phyloP scores from a whole-genome alignment of 2,797 vertebrate species.

The Pteronotus mesoamericanus region DNA sequence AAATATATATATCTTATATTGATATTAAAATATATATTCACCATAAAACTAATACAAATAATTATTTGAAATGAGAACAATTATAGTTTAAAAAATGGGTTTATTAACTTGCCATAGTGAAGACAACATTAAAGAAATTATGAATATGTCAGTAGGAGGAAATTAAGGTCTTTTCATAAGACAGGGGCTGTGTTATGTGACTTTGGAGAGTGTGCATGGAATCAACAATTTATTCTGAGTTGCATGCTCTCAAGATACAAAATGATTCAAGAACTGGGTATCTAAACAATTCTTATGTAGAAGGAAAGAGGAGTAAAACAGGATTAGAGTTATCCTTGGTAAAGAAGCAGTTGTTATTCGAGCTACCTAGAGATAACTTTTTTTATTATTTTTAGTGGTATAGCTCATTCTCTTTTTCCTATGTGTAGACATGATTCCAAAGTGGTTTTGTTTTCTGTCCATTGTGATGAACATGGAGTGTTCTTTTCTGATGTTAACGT shows the following conservation, averaged over 20 bases:
- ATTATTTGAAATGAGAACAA: background rate
- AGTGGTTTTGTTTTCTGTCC: no score
- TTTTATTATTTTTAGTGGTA: background rate
- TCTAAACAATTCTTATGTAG: background rate
- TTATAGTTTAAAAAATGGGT: background rate
- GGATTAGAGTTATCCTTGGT: background rate
- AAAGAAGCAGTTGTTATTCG: background rate
- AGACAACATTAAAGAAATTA: background rate
- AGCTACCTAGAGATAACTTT: background rate
- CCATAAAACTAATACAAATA: background rate
- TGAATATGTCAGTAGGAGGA: background rate
- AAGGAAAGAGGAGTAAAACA: background rate
- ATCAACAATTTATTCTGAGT: background rate
- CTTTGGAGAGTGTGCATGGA: background rate
- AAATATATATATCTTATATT: background rate
- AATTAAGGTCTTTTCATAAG: background rate
- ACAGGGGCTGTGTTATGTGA: background rate
- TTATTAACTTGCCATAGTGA: background rate
- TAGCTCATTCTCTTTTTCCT: no score
- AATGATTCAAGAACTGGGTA: background rate
- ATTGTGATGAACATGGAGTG: no score
- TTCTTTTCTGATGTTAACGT: background rate
- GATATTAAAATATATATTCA: background rate
- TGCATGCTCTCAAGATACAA: background rate
- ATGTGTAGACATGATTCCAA: background rate